Evolutionary conservation across 2,888 invertebrate genomes (phyloP).

Genomic region (Eupithecia dodoneata): DNA sequence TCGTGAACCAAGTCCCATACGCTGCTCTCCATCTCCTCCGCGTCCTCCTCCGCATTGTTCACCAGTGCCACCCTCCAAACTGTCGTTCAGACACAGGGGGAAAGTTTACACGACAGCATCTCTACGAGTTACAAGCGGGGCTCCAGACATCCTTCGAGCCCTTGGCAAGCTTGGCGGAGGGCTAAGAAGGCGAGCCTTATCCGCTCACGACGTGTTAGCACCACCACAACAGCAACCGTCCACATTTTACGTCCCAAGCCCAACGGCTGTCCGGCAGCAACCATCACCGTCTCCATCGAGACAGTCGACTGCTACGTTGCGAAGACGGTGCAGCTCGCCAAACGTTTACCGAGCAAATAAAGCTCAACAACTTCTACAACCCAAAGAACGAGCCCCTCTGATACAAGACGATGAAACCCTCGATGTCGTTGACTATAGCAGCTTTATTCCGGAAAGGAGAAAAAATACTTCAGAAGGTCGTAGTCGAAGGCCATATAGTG

Average conservation of each 20-base stretch:
- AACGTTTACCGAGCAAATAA: conserved; percentile 73
- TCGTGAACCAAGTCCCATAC: conserved; percentile 82
- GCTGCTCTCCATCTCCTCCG: conserved; percentile 84
- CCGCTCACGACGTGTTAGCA: conserved; percentile 87
- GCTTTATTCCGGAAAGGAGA: conserved; percentile 67
- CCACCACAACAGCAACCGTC: conserved; percentile 83
- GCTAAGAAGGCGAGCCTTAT: conserved; percentile 86
- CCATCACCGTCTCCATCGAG: conserved; percentile 72
- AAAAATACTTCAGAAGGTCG: conserved; percentile 65
- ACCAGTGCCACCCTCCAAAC: conserved; percentile 76
- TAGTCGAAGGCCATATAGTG: conserved; percentile 75
- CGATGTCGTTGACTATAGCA: conserved; percentile 72
- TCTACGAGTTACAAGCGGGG: conserved; percentile 81
- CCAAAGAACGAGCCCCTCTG: conserved; percentile 67
- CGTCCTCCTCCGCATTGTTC: conserved; percentile 79
- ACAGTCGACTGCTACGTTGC: conserved; percentile 65
- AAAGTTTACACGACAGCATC: conserved; percentile 82
- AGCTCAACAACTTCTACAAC: conserved; percentile 50
- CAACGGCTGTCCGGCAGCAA: conserved; percentile 76
- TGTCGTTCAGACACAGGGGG: conserved; percentile 78
- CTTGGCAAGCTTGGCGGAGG: conserved; percentile 89
- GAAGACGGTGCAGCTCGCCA: conserved; percentile 77
- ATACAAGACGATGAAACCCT: conserved; percentile 73
- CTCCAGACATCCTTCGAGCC: conserved; percentile 87
- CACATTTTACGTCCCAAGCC: conserved; percentile 89